Conservation (phyloP, 1,140 invertebrate species). For the Tetramorium simillimum region DNA sequence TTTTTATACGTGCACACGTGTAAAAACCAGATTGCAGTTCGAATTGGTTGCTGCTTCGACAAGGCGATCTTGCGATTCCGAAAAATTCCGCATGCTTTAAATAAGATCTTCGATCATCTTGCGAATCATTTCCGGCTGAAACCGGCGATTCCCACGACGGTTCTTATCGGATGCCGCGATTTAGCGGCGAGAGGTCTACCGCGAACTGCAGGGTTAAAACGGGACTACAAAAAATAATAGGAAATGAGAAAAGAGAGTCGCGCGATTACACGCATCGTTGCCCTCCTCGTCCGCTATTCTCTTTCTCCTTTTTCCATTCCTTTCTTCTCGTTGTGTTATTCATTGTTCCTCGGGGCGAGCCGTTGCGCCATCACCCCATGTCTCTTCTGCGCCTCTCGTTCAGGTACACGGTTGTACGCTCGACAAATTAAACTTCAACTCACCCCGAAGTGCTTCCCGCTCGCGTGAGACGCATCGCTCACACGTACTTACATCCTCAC, state of each 20-base stretch:
- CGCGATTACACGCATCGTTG: conserved; percentile 45
- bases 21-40: neutral
- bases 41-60: neutral
- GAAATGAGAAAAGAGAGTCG: conserved; percentile 29
- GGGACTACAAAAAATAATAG: neutral
- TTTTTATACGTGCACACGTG: neutral
- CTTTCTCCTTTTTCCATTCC: neutral
- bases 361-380: neutral
- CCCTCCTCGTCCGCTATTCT: neutral
- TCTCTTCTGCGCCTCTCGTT: neutral
- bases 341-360: conserved; percentile 23
- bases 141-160: conserved; percentile 12
- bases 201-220: conserved; percentile 5
- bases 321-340: conserved; percentile 4
- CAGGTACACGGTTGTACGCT: conserved; percentile 9
- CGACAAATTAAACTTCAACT: conserved; percentile 50
- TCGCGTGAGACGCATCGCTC: neutral
- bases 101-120: neutral
- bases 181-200: conserved; percentile 1
- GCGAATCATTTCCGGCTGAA: neutral
- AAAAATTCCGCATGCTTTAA: neutral
- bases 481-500: neutral
- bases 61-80: neutral
- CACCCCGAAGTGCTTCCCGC: neutral
- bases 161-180: conserved; percentile 12